Evolutionary conservation across 2,113 vertebrate species (phyloP).

Genomic region (Ameiurus melas): DNA sequence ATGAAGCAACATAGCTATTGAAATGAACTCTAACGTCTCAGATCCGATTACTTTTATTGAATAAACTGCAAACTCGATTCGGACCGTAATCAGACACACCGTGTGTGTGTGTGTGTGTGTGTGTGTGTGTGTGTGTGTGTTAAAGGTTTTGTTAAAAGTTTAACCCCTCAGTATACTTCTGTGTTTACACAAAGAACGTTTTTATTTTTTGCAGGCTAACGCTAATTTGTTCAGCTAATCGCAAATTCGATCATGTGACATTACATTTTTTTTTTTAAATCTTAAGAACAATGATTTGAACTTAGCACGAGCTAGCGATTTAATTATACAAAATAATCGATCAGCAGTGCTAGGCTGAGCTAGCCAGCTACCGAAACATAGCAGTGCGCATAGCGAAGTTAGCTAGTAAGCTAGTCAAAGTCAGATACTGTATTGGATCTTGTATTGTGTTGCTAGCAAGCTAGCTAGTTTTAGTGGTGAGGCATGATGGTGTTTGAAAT

Average conservation of each 20-base stretch:
- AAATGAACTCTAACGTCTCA: slow-evolving; percentile 42
- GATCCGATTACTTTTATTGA: slow-evolving; percentile 65
- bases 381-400: not conserved
- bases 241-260: not conserved
- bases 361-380: not conserved
- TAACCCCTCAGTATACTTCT: slow-evolving; percentile 1
- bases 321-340: not conserved
- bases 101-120: slow-evolving; percentile 29
- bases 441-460: not conserved
- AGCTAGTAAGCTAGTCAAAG: not conserved
- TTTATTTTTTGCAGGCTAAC: not conserved
- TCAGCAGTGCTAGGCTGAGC: not conserved
- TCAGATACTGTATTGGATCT: not conserved
- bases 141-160: not conserved
- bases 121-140: not conserved
- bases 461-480: not conserved
- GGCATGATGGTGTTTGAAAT: not conserved
- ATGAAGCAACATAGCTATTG: slow-evolving; percentile 30
- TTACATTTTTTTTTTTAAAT: too few relatives aligned
- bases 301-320: not conserved
- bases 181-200: not conserved
- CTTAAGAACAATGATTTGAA: too few relatives aligned
- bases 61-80: slow-evolving; percentile 66
- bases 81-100: slow-evolving; percentile 60
- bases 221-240: not conserved